Base-by-base conservation (phyloP, 2,888 invertebrate species). In the Microctonus aethiopoides region DNA sequence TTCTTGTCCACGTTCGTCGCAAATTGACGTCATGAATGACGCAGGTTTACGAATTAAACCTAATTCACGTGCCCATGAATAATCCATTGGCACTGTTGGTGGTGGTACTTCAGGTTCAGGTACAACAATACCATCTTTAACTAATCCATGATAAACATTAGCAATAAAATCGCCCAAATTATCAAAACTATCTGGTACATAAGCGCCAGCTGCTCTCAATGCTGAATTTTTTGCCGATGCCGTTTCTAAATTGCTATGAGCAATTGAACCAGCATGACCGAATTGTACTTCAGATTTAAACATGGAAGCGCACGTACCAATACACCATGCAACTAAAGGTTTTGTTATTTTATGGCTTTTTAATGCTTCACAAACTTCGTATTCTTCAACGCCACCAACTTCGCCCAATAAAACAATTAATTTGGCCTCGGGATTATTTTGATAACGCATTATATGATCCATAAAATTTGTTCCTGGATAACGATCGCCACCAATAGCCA, bases 51-150 rank as follows among this genome's bases (percentile, higher is more conserved):
- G 91, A 83, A 99, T 99, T 9, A 99, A 89, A 13, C 99, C 99
- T 72, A 99, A 89, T 88, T 99, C 99, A 91, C 94, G 86, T 3
- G 99, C 99, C 99, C 99, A 99, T 74, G 94, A 95, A 87, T 96
- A 99, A 87, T 99, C 99, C 99, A 99, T 99, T 9, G 99, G 99
- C n/a, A 99, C 98, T 20, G 99, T 98, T 1, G 99, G 99, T 39
- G 99, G 99, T 10, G 98, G 97, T 63, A 95, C 91, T 87, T 99
- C 99, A 54, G 95, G 93, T 78, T 92, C 92, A 0, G 96, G 96
- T 9, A 94, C 91, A 79, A 99, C 94, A 66, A 91, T 90, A 46
- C 97, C 97, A 20, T 91, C 90, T 64, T 91, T 89, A 0, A 99
- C 97, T 72, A 99, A 88, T 62, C 91, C 87, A 62, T 89, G 87